These are phyloP conservation scores for Chrysoperla carnea DNA, from an alignment of 1,140 invertebrate genomes.

Conservation along the genomic window DNA sequence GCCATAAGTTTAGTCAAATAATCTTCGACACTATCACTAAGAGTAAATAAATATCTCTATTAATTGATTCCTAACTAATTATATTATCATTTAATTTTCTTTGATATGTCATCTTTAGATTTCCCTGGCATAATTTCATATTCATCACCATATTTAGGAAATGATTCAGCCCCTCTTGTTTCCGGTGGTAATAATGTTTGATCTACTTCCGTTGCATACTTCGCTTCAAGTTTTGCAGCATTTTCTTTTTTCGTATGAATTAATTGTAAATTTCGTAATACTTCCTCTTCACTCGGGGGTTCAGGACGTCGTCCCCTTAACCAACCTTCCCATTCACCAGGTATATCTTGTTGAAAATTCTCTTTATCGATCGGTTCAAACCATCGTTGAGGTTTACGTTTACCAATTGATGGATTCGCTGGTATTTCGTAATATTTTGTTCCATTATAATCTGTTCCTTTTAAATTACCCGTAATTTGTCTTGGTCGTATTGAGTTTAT, in stretches of 20 bases:
- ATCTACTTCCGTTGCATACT: slow-evolving; percentile 10
- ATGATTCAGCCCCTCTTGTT: slow-evolving; percentile 12
- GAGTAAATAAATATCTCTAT: no score
- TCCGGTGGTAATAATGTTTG: slow-evolving; percentile 8
- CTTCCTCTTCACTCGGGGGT: slow-evolving; percentile 54
- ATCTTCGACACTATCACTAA: no score
- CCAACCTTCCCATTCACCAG: slow-evolving; percentile 75
- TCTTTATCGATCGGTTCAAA: slow-evolving; percentile 45
- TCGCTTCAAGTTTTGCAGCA: slow-evolving; percentile 44
- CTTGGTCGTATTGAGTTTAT: slow-evolving; percentile 35
- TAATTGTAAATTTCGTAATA: slow-evolving; percentile 45
- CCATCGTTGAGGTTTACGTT: slow-evolving; percentile 42
- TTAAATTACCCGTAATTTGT: slow-evolving; percentile 27
- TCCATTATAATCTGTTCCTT: slow-evolving; percentile 47
- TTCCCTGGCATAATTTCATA: slow-evolving; percentile 19
- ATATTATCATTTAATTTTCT: neutral
- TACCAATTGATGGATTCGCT: slow-evolving; percentile 32
- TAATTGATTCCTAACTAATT: no score
- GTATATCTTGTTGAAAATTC: slow-evolving; percentile 47
- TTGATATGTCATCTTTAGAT: neutral
- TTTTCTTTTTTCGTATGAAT: slow-evolving; percentile 54
- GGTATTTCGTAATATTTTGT: slow-evolving; percentile 68
- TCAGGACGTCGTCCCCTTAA: slow-evolving; percentile 44
- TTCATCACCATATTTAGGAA: slow-evolving; percentile 18
- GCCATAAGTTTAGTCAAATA: no score